phyloP scores from a whole-genome alignment of 2,888 invertebrate species.

The Drosophila nr. medialis region DNA sequence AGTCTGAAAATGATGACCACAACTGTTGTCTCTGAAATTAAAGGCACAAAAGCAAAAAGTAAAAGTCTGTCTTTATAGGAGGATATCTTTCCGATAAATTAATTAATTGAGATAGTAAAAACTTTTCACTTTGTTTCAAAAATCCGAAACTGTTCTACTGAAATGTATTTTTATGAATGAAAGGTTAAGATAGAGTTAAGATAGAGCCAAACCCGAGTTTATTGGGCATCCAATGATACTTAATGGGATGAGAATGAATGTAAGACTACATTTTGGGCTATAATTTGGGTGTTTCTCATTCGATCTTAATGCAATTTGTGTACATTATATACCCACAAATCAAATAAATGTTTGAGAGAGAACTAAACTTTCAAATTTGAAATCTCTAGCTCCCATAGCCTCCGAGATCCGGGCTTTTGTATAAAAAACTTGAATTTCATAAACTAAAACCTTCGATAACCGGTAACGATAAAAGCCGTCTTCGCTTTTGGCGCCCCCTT shows the following conservation, averaged over 20 bases:
- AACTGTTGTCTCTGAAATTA: no score
- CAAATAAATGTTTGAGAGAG: background rate
- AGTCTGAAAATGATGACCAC: no score
- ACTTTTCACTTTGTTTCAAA: background rate
- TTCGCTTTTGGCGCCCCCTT: conserved; percentile 19
- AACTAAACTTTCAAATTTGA: background rate
- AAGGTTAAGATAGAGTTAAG: background rate
- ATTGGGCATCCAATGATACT: background rate
- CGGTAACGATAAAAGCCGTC: background rate
- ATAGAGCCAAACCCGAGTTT: background rate
- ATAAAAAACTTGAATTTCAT: background rate
- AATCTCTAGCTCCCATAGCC: background rate
- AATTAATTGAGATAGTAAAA: background rate
- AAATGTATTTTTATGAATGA: background rate
- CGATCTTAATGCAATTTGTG: background rate
- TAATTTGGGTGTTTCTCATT: no score
- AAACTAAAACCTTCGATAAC: background rate
- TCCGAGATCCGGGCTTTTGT: background rate
- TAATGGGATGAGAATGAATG: background rate
- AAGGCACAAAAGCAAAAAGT: background rate
- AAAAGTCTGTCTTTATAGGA: fast-evolving
- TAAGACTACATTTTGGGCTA: background rate
- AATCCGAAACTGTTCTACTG: background rate
- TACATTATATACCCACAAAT: background rate
- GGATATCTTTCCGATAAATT: background rate